Percentiles rank a stretch among this genome's conserved stretches.
Evolutionary conservation across 1,140 invertebrate species (phyloP).

Genomic region (Sminthurinus signatus): DNA sequence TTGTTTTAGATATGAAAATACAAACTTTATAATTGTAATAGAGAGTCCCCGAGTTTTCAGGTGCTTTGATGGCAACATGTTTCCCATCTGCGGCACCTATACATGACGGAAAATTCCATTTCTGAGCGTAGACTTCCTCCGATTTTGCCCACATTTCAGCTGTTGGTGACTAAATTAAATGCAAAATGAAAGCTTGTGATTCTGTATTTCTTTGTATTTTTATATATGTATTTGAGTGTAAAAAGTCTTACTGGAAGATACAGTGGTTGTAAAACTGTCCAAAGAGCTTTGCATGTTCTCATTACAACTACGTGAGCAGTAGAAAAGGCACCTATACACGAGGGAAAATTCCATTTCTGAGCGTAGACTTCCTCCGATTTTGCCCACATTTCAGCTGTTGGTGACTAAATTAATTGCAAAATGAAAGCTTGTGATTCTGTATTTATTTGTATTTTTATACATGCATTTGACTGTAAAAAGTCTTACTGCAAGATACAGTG

Average conservation of each 20-base stretch:
- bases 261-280: constrained; percentile 28
- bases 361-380: too few species aligned
- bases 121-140: too few species aligned
- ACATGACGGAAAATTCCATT: too few species aligned
- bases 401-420: not conserved
- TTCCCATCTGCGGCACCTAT: too few species aligned
- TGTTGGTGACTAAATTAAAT: too few species aligned
- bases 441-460: not conserved
- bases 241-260: constrained; percentile 23
- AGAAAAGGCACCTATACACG: constrained; percentile 22
- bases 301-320: constrained; percentile 29
- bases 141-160: too few species aligned
- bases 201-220: constrained; percentile 42
- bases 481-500: constrained; percentile 3
- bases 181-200: constrained; percentile 44
- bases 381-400: not conserved
- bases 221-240: constrained; percentile 41
- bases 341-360: too few species aligned
- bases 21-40: constrained; percentile 48
- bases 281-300: constrained; percentile 38
- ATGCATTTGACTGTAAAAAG: not conserved
- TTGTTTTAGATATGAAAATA: not conserved
- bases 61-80: too few species aligned
- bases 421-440: not conserved
- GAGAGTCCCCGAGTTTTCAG: constrained; percentile 11